Base-by-base conservation (phyloP, 2,797 vertebrate species). In the Ataeniobius toweri region DNA sequence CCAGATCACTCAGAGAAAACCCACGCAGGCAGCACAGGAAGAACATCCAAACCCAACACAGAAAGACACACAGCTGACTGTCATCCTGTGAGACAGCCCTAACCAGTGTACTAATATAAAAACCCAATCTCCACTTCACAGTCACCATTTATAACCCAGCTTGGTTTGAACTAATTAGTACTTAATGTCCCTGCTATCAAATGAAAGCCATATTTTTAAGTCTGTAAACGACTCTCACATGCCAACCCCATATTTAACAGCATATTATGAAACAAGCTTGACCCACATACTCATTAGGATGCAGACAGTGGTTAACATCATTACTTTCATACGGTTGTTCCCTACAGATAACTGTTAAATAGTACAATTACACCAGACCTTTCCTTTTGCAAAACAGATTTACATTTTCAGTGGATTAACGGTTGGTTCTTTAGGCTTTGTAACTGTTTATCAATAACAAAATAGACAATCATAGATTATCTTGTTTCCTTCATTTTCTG, bases 211-310 rank as follows among this genome's bases (percentile, higher is more conserved):
- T 73, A 46, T 58, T 77, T 74, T 55, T 41, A 71, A 36, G 22
- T 28, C 63, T 71, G 61, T 75, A 63, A 69, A 74, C 59, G 61
- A 69, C 53, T 56, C 80, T 77, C 59, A 82, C 26, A 69, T 72
- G 50, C 28, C 81, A 63, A 82, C 69, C 53, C 13, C 36, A 53
- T 68, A 69, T 82, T 75, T 84, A 75, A 86, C 26, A 2, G 73
- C 13, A 48, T 74, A 44, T 71, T 61, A 59, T 83, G 76, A 77
- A 85, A 79, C 56, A 20, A 24, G n/a, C 68, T 78, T 80, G 74
- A 84, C 77, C 77, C 69, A 81, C 83, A 86, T 75, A 80, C 53
- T 69, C 75, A 76, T 80, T 73, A 81, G 72, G 61, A 79, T 72
- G 51, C 61, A 68, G 51, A 58, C 58, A 80, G 53, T 69, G 61